These are phyloP conservation scores for Melospiza georgiana DNA, from an alignment of 2,113 vertebrate species.

Conservation along the genomic window DNA sequence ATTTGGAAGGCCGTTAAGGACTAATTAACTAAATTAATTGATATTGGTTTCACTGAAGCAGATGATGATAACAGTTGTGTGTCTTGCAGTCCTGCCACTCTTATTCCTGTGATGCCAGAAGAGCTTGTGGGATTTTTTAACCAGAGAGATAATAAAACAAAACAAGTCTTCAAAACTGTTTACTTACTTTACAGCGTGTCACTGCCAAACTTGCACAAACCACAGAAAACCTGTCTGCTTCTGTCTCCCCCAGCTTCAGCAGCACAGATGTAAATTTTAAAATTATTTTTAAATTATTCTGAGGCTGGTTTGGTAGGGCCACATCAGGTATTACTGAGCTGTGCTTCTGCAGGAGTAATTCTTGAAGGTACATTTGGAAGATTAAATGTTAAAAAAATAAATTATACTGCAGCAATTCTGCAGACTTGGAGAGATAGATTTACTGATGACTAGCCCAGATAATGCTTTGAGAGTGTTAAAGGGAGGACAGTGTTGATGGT, in stretches of 20 bases:
- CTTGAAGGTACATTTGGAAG: slow-evolving; percentile 40
- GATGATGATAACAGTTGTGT: slow-evolving; percentile 2
- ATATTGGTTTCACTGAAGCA: not conserved
- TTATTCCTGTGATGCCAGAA: not conserved
- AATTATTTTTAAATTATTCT: not conserved
- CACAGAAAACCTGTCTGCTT: not conserved
- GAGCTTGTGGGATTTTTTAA: not conserved
- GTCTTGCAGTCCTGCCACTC: not conserved
- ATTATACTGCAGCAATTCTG: not conserved
- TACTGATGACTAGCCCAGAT: slow-evolving; percentile 27
- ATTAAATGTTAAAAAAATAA: not conserved
- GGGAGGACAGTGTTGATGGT: not conserved
- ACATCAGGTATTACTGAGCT: not conserved
- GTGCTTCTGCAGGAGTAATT: not conserved
- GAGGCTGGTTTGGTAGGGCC: not conserved
- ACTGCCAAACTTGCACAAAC: not conserved
- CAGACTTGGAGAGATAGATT: slow-evolving; percentile 3
- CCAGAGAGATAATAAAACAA: not conserved
- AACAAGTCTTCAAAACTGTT: not conserved
- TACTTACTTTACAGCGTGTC: not conserved
- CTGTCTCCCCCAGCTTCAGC: not conserved
- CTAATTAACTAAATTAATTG: slow-evolving; percentile 38
- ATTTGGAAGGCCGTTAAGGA: slow-evolving; percentile 1
- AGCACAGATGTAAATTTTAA: not conserved
- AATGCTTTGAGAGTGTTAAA: slow-evolving; percentile 30